Evolutionary conservation across 2,888 invertebrate genomes (phyloP).

Genomic region (Pollenia labialis): DNA sequence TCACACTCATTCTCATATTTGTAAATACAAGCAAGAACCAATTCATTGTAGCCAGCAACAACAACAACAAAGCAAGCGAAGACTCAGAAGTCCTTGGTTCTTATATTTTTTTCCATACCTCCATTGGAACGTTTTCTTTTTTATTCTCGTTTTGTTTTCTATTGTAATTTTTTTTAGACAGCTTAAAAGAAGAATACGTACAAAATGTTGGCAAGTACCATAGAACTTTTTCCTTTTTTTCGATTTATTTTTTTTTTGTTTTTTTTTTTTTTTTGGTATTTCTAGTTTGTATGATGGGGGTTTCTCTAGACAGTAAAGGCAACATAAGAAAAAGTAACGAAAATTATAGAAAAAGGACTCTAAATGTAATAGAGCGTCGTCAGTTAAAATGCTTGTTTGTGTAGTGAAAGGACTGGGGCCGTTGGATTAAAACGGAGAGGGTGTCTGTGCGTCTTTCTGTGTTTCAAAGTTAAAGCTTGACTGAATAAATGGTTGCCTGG

Average conservation of each 20-base stretch:
- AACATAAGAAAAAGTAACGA: constrained; percentile 65
- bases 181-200: constrained; percentile 63
- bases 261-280: constrained; percentile 11
- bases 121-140: constrained; percentile 32
- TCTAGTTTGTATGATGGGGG: constrained; percentile 43
- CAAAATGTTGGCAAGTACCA: constrained; percentile 70
- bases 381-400: constrained; percentile 51
- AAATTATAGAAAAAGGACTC: constrained; percentile 64
- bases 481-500: constrained; percentile 68
- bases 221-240: constrained; percentile 55
- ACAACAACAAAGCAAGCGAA: constrained; percentile 38
- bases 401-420: not conserved
- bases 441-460: not conserved
- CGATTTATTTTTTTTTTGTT: not conserved
- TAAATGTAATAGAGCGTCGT: constrained; percentile 61
- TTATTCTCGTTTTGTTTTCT: constrained; percentile 17
- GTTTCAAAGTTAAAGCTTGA: constrained; percentile 56
- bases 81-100: constrained; percentile 66
- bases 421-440: too few species aligned
- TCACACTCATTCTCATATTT: constrained; percentile 20
- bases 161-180: constrained; percentile 68
- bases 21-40: constrained; percentile 56
- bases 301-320: constrained; percentile 57
- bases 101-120: constrained; percentile 36
- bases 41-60: constrained; percentile 53